phyloP scores from a whole-genome alignment of 2,888 invertebrate species.

The Osedax frankpressi region DNA sequence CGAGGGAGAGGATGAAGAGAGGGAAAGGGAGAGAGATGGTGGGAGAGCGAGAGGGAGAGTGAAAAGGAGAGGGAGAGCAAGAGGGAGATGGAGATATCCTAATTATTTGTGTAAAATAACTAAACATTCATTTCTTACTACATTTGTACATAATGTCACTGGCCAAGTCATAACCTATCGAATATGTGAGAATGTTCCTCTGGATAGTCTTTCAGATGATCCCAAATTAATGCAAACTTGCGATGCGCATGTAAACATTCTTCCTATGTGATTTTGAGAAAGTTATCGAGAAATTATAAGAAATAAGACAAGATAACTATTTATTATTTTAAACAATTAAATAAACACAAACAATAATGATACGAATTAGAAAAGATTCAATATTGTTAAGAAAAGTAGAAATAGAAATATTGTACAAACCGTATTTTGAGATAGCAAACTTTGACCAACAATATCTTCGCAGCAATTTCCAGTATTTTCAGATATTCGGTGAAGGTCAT shows the following conservation, averaged over 20 bases:
- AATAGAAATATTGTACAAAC: no score
- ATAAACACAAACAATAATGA: no score
- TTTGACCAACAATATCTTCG: background rate
- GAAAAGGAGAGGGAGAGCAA: background rate
- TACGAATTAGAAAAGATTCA: no score
- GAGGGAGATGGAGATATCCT: background rate
- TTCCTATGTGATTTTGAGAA: slow-evolving; percentile 31
- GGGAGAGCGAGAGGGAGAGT: background rate
- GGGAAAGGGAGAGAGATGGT: no score
- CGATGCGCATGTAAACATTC: slow-evolving; percentile 53
- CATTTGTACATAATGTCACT: background rate
- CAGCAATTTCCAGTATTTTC: background rate
- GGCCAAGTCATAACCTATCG: background rate
- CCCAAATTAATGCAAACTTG: slow-evolving; percentile 61
- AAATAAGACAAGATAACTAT: no score
- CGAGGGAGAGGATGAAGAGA: no score
- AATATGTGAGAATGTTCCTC: background rate
- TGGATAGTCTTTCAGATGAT: slow-evolving; percentile 58
- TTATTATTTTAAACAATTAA: no score
- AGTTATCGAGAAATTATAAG: no score
- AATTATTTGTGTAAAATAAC: background rate
- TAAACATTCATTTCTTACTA: background rate
- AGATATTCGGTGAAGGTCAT: background rate
- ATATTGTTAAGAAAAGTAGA: no score
- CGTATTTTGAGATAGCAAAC: background rate